phyloP scores from a whole-genome alignment of 2,113 vertebrate species.

The Larimichthys crocea region DNA sequence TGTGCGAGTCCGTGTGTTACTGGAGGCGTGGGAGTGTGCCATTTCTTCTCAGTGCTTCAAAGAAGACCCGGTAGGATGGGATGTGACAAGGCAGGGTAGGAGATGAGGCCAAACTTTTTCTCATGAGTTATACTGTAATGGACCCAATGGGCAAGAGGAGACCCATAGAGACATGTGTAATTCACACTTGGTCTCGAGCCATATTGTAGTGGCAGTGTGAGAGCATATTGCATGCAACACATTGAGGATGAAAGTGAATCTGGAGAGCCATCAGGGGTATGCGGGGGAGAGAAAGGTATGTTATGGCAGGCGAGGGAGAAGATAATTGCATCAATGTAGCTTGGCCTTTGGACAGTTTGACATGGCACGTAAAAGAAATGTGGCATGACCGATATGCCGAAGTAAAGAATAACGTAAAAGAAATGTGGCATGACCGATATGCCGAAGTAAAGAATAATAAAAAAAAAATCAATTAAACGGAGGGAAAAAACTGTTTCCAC shows the following conservation, averaged over 20 bases:
- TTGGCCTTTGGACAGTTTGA: conserved; percentile 35
- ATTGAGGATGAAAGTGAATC: conserved; percentile 45
- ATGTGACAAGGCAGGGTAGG: conserved; percentile 17
- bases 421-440: not conserved
- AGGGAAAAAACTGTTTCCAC: conserved; percentile 3
- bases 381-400: too few species aligned
- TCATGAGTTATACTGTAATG: conserved; percentile 45
- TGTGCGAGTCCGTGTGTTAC: not conserved
- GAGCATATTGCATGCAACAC: conserved; percentile 47
- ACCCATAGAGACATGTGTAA: conserved; percentile 39
- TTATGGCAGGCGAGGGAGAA: conserved; percentile 33
- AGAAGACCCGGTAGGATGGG: conserved; percentile 25
- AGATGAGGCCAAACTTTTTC: conserved; percentile 32
- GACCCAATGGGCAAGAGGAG: conserved; percentile 24
- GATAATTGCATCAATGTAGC: conserved; percentile 42
- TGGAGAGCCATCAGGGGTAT: conserved; percentile 42
- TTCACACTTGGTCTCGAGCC: conserved; percentile 49
- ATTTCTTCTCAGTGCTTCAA: conserved; percentile 37
- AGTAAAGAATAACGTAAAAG: conserved; percentile 16
- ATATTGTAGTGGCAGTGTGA: conserved; percentile 26
- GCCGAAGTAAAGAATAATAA: not conserved
- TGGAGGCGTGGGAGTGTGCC: conserved; percentile 6
- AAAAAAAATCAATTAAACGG: not conserved
- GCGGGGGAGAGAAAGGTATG: conserved; percentile 37
- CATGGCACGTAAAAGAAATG: conserved; percentile 36